Evolutionary conservation across 1,140 invertebrate genomes (phyloP), one percentile per base, ranked within the genome.

Genomic region (Drosophila watanabei): DNA sequence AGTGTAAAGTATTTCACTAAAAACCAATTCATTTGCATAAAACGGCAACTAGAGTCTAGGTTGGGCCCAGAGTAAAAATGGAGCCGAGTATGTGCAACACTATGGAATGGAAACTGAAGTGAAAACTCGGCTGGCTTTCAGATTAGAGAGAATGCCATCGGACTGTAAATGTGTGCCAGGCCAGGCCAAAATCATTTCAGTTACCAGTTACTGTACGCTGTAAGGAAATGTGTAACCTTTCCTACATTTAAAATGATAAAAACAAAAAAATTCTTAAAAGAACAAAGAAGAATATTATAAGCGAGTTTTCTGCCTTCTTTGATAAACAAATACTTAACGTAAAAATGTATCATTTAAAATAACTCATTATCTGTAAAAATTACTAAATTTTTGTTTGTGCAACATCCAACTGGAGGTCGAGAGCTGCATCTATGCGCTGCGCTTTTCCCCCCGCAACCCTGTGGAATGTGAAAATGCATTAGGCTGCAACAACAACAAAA

Each of bases 1-100:
- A 87, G 83, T 87, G 83, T 82, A 59, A 86, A 90, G 86, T 79
- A 89, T 90, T 90, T 86, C 86, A 89, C 79, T 85, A 82, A 86
- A 90, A 82, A 90, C 86, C 86, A 90, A 90, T 90, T 90, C 87
- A 90, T 90, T 90, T 90, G 87, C 86, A 90, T 90, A 90, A 82
- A 90, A 86, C 71, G 61, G 79, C 82, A 89, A 85, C 79, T 82
- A 82, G 65, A 82, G 65, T 41, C 68, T 56, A n/a, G 39, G 48
- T 20, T 32, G 11, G n/a, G 30, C 11, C 49, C 14, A 56, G n/a
- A 56, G 52, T 56, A 37, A 48, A 71, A 72, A 82, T 72, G 54
- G 65, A 72, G 10, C 63, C 33, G 59, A 59, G 43, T 41, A 49
- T 46, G 18, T 20, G 64, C 65, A 64, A 14, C 59, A 14, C 59